phyloP scores from a whole-genome alignment of 2,113 vertebrate species.

The Tetrao urogallus region DNA sequence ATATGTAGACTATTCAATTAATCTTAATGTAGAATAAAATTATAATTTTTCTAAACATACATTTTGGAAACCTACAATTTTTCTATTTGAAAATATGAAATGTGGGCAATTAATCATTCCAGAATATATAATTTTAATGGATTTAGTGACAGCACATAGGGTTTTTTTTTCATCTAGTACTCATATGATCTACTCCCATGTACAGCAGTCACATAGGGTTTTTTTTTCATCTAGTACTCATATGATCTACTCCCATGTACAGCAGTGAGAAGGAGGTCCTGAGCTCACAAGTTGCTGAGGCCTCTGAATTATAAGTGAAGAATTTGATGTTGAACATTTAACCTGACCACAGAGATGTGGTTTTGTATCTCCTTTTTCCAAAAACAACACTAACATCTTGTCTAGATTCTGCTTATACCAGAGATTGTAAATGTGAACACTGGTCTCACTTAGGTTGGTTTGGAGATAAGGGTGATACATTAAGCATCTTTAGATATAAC shows the following conservation, averaged over 20 bases:
- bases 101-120: background rate
- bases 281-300: background rate
- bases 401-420: background rate
- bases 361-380: background rate
- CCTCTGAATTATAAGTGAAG: background rate
- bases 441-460: background rate
- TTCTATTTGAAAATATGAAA: background rate
- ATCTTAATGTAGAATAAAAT: background rate
- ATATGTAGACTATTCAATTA: background rate
- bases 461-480: background rate
- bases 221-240: background rate
- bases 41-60: background rate
- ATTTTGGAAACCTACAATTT: background rate
- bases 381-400: background rate
- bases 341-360: background rate
- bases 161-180: background rate
- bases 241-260: too few relatives aligned
- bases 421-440: background rate
- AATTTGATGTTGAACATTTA: background rate
- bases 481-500: background rate
- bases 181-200: background rate
- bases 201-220: background rate
- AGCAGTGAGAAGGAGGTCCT: rapidly evolving
- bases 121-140: background rate
- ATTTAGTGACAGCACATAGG: background rate